phyloP scores from a whole-genome alignment of 1,140 invertebrate species.

The Drosophila pseudoobscura region DNA sequence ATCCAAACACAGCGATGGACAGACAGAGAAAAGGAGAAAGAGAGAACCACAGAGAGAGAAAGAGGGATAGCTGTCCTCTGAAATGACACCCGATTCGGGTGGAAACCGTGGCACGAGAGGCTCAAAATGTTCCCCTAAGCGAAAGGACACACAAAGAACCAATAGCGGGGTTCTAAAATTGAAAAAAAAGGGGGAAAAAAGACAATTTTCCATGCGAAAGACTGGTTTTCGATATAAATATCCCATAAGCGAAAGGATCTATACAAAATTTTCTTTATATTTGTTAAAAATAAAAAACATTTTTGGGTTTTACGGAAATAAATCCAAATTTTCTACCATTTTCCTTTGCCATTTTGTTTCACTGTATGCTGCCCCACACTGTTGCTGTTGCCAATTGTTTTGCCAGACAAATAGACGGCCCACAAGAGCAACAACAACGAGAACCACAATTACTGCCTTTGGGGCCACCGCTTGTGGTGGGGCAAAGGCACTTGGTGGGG shows the following conservation, averaged over 20 bases:
- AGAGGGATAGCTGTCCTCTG: neutral
- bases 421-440: constrained; percentile 11
- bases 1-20: constrained; percentile 13
- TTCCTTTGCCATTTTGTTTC: neutral
- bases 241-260: no score
- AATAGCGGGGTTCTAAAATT: no score
- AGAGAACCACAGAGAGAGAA: constrained; percentile 3
- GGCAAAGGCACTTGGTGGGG: constrained; percentile 43
- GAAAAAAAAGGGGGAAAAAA: no score
- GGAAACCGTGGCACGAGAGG: constrained; percentile 31
- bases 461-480: neutral
- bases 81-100: constrained; percentile 2
- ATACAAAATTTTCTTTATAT: no score
- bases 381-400: constrained; percentile 45
- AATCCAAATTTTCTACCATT: no score
- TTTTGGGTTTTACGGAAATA: no score
- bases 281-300: no score
- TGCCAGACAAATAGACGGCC: constrained; percentile 59
- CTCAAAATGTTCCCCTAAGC: no score
- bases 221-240: no score
- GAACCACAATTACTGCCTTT: constrained; percentile 40
- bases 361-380: constrained; percentile 18
- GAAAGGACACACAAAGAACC: no score
- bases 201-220: no score
- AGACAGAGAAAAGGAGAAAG: constrained; percentile 2